Evolutionary conservation across 2,888 invertebrate species (phyloP), one percentile per base, ranked within the genome.

Genomic region (Sinhomidia bicolor): DNA sequence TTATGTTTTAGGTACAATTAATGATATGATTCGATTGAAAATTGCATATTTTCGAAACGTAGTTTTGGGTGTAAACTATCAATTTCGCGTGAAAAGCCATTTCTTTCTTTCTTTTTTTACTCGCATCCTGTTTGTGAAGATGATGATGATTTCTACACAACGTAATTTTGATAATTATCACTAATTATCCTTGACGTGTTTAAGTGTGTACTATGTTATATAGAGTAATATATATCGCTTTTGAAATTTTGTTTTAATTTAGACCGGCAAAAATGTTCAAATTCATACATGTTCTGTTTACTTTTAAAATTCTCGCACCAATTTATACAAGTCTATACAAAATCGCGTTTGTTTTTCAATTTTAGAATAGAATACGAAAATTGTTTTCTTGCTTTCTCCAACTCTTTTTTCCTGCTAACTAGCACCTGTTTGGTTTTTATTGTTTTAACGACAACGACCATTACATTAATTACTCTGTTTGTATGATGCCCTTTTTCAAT

Each of bases 381-480:
- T 17, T 1, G 32, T 32, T 32, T 17, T 41, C 23, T 47, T 81
- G 81, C 86, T 88, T 54, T 14, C 10, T 29, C 26, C 20, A 7
- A 1, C 36, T 68, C 41, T 3, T 36, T 41, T 41, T 10, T 78
- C 78, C n/a, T 78, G 10, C 10, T 84, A 89, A 89, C 74, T 80
- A 84, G 88, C 88, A 89, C 88, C 88, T 36, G 4, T 84, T 20
- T 36, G 29, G 51, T 44, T 85, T 54, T 57, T 57, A 76, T 41
- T 86, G 17, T 65, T 74, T 81, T 71, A 78, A 85, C 89, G 89
- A 90, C 91, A 91, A 91, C 91, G 91, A 91, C 91, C 91, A 82
- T 88, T 62, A 74, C 68, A 68, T 51, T 81, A 78, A 82, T 76
- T 71, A 88, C 79, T 89, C 84, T 80, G 88, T 90, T 54, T 54